These are phyloP conservation scores for Petrolisthes cinctipes DNA, from an alignment of 2,888 invertebrate genomes.

Conservation along the genomic window DNA sequence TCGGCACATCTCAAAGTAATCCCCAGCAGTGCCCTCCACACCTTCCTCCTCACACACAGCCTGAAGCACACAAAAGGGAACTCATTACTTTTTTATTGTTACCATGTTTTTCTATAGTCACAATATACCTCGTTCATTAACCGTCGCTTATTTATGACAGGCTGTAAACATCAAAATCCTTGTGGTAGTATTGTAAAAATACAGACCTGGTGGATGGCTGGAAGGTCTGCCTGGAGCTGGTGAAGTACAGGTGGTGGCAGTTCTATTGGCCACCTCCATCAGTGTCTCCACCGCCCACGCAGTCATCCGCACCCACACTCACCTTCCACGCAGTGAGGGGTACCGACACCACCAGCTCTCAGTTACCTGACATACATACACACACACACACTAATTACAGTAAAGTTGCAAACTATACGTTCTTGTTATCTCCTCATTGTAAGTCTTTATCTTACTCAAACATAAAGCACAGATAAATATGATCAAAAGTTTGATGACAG, in stretches of 20 bases:
- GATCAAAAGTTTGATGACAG: neutral
- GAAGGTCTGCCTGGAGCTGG: conserved; percentile 38
- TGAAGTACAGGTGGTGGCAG: conserved; percentile 46
- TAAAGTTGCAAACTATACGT: too few species aligned
- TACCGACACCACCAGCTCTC: conserved; percentile 46
- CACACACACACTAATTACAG: neutral
- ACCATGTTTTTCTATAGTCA: too few species aligned
- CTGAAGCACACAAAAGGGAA: neutral
- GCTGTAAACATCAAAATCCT: too few species aligned
- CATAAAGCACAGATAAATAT: neutral
- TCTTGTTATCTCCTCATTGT: neutral
- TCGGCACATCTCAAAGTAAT: conserved; percentile 48
- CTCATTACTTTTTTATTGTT: too few species aligned
- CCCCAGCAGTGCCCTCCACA: conserved; percentile 33
- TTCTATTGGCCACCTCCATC: conserved; percentile 43
- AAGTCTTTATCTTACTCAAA: too few species aligned
- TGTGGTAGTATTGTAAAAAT: too few species aligned
- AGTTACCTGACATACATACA: conserved; percentile 7
- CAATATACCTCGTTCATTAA: too few species aligned
- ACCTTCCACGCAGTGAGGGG: conserved; percentile 39
- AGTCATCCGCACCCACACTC: conserved; percentile 47
- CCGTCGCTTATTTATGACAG: too few species aligned
- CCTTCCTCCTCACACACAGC: conserved; percentile 25
- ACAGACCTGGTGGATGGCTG: conserved; percentile 44
- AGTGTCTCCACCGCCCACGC: conserved; percentile 40